Conservation (phyloP, 2,113 vertebrate species). For the Oreocharis arfaki region DNA sequence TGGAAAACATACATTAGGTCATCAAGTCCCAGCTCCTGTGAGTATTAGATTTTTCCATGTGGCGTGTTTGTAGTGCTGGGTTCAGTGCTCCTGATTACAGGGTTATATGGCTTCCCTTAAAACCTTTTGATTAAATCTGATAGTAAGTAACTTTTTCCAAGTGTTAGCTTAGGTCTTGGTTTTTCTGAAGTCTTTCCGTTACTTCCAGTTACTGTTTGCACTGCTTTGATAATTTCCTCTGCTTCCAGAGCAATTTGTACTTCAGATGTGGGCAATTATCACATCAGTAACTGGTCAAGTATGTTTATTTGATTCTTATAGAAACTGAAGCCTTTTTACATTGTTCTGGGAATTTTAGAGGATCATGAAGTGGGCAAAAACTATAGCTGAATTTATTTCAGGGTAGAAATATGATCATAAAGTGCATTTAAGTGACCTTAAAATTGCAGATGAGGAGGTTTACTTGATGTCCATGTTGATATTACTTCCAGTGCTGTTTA, state of each 20-base stretch:
- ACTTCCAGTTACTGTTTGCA: neutral
- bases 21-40: neutral
- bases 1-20: slow-evolving; percentile 22
- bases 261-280: neutral
- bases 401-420: neutral
- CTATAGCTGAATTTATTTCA: neutral
- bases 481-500: neutral
- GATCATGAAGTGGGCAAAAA: neutral
- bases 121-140: neutral
- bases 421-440: neutral
- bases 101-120: neutral
- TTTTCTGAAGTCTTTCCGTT: neutral
- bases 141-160: neutral
- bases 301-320: neutral
- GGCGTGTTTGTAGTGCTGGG: neutral
- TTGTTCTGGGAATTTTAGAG: neutral
- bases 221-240: neutral
- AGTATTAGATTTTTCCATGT: neutral
- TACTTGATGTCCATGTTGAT: neutral
- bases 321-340: neutral
- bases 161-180: neutral
- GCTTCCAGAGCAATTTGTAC: neutral
- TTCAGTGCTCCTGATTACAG: neutral
- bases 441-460: neutral
- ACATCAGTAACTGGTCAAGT: neutral